Base-by-base conservation (phyloP, 2,113 vertebrate genomes). In the Myrmophylax atrothorax region DNA sequence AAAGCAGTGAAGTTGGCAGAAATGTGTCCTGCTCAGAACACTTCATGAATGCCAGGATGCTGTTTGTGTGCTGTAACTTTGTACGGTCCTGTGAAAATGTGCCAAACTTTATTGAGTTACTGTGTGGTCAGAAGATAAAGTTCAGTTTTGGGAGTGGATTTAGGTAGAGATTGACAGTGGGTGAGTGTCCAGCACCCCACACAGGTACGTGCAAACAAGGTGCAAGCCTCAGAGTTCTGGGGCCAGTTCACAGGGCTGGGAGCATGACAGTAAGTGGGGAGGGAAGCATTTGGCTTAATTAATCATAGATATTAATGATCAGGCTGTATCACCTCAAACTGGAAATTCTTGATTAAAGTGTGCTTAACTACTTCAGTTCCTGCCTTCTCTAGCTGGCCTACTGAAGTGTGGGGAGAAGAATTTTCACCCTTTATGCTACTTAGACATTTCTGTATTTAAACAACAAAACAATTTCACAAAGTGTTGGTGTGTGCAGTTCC, bases 1-100 rank as follows among this genome's bases (percentile, higher is more conserved):
- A 94, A 96, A 96, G 82, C 95, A 93, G 93, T 13, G 58, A 87
- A 84, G 89, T 59, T 95, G 91, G 91, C 94, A 96, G 78, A 87
- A 96, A 80, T 4, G 0, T 50, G 52, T 76, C 72, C 84, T 87
- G 64, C 78, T 82, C 64, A 60, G 74, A 85, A 22, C 50, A 62
- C 23, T 88, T 77, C 55, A 22, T 15, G 24, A 73, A 77, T 87
- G 50, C 89, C 91, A 77, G 91, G 78, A 56, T 89, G 91, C 85
- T 94, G 72, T 95, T 96, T 77, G 74, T 79, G 46, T 76, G 67
- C 82, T 90, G 35, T 79, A 74, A 91, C 81, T 89, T 94, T 69
- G 18, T 80, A 23, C 23, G 63, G 85, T 85, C 78, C 46, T 87
- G 20, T 87, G 63, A 89, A 87, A 93, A 93, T 44, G 31, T 42